Evolutionary conservation across 2,888 invertebrate genomes (phyloP).

Genomic region (Drosophila siamana): DNA sequence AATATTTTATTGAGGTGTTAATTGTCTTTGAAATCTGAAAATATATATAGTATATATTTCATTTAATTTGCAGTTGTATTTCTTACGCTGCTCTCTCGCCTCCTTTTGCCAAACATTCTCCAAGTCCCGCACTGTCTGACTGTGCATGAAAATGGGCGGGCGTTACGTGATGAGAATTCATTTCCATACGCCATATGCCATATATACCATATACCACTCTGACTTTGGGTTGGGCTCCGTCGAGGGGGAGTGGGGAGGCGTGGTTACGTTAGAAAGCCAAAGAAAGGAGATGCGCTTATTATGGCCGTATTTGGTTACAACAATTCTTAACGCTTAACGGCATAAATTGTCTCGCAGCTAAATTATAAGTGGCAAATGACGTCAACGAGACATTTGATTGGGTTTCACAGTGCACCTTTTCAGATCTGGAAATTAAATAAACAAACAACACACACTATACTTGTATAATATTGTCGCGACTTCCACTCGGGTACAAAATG

Average conservation of each 20-base stretch:
- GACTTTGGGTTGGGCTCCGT: slow-evolving; percentile 1
- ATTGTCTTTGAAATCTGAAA: slow-evolving; percentile 34
- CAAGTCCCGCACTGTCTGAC: slow-evolving; percentile 60
- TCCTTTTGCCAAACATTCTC: slow-evolving; percentile 39
- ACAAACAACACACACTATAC: slow-evolving; percentile 1
- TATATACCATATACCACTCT: neutral
- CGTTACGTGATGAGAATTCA: slow-evolving; percentile 73
- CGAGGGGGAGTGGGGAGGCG: neutral
- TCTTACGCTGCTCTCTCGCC: too few relatives aligned
- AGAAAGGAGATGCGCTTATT: slow-evolving; percentile 59
- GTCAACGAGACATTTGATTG: slow-evolving; percentile 45
- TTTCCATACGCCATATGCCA: slow-evolving; percentile 32
- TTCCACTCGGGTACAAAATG: slow-evolving; percentile 28
- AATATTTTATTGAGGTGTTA: slow-evolving; percentile 50
- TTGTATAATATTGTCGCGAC: slow-evolving; percentile 12
- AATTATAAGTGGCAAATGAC: slow-evolving; percentile 31
- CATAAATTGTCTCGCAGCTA: slow-evolving; percentile 36
- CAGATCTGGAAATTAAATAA: slow-evolving; percentile 15
- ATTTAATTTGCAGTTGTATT: slow-evolving; percentile 4
- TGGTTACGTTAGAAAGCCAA: slow-evolving; percentile 59
- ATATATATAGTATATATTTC: slow-evolving; percentile 5
- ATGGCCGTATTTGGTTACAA: slow-evolving; percentile 70
- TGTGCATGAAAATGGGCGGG: slow-evolving; percentile 71
- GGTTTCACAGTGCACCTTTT: slow-evolving; percentile 50
- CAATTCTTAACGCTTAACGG: slow-evolving; percentile 52